Percentiles rank a stretch among this genome's conserved stretches.
These are phyloP conservation scores for Thymelicus acteon DNA, from an alignment of 2,888 invertebrate species.

Conservation along the genomic window DNA sequence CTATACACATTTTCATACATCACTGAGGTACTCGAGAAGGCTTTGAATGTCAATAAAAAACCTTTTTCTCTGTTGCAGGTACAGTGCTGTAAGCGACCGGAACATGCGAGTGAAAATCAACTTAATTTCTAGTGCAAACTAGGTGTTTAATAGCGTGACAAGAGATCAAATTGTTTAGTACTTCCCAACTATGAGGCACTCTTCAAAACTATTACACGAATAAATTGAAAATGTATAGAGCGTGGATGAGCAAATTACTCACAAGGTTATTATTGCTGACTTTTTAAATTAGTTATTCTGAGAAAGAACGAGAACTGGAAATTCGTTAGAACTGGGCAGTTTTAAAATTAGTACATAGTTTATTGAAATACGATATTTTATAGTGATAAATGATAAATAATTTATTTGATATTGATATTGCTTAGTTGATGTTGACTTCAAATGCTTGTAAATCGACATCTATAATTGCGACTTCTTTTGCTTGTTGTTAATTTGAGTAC, in stretches of 20 bases:
- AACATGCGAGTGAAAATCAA: conserved; percentile 30
- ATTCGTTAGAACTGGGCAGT: neutral
- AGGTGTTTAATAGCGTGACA: conserved; percentile 19
- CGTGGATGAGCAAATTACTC: neutral
- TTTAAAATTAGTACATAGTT: no score
- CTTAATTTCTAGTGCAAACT: neutral
- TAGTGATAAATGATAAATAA: no score
- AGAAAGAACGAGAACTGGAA: neutral
- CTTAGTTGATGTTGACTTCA: no score
- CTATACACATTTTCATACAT: conserved; percentile 15
- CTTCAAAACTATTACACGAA: conserved; percentile 41
- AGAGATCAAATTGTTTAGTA: conserved; percentile 33
- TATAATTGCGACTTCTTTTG: no score
- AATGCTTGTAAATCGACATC: no score
- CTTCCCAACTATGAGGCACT: conserved; percentile 41
- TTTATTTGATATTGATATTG: no score
- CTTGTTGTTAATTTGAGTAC: no score
- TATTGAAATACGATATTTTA: neutral
- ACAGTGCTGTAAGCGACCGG: conserved; percentile 23
- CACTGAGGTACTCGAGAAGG: conserved; percentile 17
- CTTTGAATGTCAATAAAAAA: conserved; percentile 27
- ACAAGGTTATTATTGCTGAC: neutral
- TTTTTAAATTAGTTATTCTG: neutral
- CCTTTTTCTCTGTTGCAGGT: conserved; percentile 42
- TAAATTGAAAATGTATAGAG: conserved; percentile 11